These are phyloP conservation scores for Peromyscus attwateri DNA, from an alignment of 2,797 vertebrate species.

Conservation along the genomic window DNA sequence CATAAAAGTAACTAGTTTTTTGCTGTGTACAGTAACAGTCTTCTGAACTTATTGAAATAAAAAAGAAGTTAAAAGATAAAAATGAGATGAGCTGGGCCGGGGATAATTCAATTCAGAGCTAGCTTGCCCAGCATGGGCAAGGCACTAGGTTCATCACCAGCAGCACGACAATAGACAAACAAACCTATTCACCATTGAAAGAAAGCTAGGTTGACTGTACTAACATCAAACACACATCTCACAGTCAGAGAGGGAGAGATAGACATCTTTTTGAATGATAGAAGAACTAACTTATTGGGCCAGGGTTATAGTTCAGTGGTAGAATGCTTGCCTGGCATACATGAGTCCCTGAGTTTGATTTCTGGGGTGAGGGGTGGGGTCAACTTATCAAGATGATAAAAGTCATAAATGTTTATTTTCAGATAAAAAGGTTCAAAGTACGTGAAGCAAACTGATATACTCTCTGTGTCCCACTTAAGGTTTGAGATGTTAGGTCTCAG, in stretches of 20 bases:
- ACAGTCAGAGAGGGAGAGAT: background rate
- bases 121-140: background rate
- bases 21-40: background rate
- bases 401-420: conserved; percentile 38
- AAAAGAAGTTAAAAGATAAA: conserved; percentile 18
- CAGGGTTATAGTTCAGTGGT: background rate
- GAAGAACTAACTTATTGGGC: background rate
- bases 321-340: background rate
- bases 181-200: background rate
- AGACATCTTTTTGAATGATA: background rate
- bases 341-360: background rate
- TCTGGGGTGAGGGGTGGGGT: background rate
- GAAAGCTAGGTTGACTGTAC: background rate
- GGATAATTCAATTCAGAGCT: background rate
- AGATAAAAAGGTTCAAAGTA: conserved; percentile 38
- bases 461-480: background rate
- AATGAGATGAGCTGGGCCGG: background rate
- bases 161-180: background rate
- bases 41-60: background rate
- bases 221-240: background rate
- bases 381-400: conserved; percentile 2
- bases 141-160: background rate
- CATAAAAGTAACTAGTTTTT: background rate
- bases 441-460: background rate
- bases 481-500: background rate